Evolutionary conservation across 2,797 vertebrate genomes (phyloP), one percentile per base, ranked within the genome.

Genomic region (Rhinichthys osculus): DNA sequence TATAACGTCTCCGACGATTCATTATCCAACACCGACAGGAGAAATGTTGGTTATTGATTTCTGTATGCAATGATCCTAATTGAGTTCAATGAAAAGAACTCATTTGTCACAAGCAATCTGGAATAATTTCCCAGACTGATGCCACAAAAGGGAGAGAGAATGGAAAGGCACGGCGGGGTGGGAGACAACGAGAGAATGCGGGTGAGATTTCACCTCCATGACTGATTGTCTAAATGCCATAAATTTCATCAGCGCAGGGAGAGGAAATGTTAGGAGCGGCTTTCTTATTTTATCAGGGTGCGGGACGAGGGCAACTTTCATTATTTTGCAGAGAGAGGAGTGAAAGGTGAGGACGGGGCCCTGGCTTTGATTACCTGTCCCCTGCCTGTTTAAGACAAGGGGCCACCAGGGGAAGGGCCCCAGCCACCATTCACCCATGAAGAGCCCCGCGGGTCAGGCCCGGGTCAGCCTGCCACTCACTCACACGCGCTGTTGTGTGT

Each of bases 351-450:
- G 85, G 83, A 79, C 76, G 71, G 84, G 67, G 67, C 89, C 85
- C 84, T 80, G 89, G 86, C 92, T 93, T 94, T 93, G 92, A 94
- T 92, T 90, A 88, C 91, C 87, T 92, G 91, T 92, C 92, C 89
- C 90, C 89, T 87, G 90, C 86, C 88, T 91, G 90, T 90, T 90
- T 88, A 85, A 88, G 89, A 86, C 86, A 81, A 85, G 88, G 64
- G 83, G 76, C 64, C 74, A 81, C 47, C 35, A 88, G 79, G 72
- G 85, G 74, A 88, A 85, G 88, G 78, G 89, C 90, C 90, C 78
- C 87, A 88, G 88, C 89, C 90, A 90, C 89, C 88, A 89, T 89
- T 91, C 90, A 92, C 88, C 90, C 88, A 73, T 91, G 90, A 92
- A 91, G 89, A 89, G 77, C 64, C 83, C 78, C 86, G 76, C 81